phyloP scores from a whole-genome alignment of 2,797 vertebrate genomes.

The Silurus aristotelis region DNA sequence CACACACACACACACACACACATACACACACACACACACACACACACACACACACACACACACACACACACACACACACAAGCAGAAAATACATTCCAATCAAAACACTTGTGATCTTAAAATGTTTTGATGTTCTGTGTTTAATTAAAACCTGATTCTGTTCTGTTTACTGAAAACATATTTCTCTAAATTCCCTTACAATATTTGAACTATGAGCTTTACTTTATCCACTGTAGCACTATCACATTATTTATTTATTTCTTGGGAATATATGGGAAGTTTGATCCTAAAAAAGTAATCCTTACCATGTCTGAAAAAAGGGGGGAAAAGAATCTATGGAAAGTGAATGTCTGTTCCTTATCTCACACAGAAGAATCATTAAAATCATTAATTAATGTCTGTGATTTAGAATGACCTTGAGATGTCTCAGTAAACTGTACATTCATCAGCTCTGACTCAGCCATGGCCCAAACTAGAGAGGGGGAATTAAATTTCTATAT shows the following conservation, averaged over 20 bases:
- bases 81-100: slow-evolving; percentile 33
- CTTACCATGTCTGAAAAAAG: background rate
- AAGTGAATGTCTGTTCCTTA: background rate
- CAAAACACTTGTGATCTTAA: slow-evolving; percentile 34
- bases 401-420: slow-evolving; percentile 23
- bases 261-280: background rate
- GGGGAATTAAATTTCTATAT: background rate
- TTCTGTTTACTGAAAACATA: slow-evolving; percentile 17
- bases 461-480: background rate
- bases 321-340: background rate
- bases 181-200: background rate
- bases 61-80: slow-evolving; percentile 1
- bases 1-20: slow-evolving; percentile 29
- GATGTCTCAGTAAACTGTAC: slow-evolving; percentile 12
- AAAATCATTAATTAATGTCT: background rate
- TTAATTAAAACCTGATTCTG: slow-evolving; percentile 32
- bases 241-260: background rate
- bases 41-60: slow-evolving; percentile 21
- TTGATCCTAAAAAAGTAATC: background rate
- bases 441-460: slow-evolving; percentile 15
- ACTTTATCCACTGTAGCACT: background rate
- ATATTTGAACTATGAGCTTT: background rate
- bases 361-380: slow-evolving; percentile 1
- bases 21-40: slow-evolving; percentile 12
- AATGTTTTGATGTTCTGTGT: slow-evolving; percentile 18